Evolutionary conservation across 2,113 vertebrate genomes (phyloP).

Genomic region (Sclerurus mexicanus): DNA sequence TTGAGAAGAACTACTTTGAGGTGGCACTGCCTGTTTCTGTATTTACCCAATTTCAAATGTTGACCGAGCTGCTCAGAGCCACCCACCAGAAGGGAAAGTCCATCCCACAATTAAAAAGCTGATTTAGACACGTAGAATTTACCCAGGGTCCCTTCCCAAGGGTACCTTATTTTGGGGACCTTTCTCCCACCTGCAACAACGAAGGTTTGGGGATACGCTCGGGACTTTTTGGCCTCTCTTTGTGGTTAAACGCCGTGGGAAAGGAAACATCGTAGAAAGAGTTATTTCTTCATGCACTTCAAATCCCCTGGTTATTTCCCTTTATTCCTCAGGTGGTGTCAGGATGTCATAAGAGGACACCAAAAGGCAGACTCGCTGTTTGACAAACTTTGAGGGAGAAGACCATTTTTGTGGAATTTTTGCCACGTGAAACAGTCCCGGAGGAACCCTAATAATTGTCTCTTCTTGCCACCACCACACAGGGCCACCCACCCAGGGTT

Average conservation of each 20-base stretch:
- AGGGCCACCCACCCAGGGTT: background rate
- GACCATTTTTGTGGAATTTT: no score
- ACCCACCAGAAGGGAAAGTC: background rate
- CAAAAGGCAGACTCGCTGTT: background rate
- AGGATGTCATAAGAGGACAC: background rate
- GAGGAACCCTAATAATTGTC: background rate
- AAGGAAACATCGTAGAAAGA: background rate
- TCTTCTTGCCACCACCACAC: background rate
- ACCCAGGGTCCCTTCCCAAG: background rate
- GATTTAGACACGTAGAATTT: accelerated
- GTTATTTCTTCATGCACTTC: background rate
- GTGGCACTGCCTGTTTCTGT: no score
- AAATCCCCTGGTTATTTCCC: background rate
- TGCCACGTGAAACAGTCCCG: background rate
- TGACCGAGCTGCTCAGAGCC: background rate
- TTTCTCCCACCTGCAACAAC: background rate
- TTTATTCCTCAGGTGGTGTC: background rate
- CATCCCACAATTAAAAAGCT: background rate
- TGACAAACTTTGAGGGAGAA: background rate
- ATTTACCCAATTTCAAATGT: background rate
- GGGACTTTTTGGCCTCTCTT: background rate
- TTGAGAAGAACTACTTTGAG: background rate
- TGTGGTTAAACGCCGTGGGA: background rate
- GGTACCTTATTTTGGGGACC: background rate
- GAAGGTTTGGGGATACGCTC: background rate